These are phyloP conservation scores for Centrocercus urophasianus DNA, from an alignment of 2,113 vertebrate species.

Conservation along the genomic window DNA sequence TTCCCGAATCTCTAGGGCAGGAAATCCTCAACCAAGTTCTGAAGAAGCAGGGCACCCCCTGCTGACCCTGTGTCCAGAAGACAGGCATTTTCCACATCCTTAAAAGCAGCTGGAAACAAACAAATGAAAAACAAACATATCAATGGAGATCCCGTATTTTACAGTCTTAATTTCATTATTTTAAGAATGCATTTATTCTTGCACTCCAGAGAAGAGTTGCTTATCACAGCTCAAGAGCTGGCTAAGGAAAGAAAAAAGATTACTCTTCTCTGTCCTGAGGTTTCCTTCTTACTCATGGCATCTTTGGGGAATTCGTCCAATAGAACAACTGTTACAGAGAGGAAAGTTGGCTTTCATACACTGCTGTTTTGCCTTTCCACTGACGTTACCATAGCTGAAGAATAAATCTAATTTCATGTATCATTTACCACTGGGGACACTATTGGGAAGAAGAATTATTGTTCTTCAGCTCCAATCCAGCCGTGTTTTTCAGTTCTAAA, in stretches of 20 bases:
- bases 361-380: neutral
- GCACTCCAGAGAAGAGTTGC: neutral
- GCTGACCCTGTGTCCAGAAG: neutral
- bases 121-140: neutral
- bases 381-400: neutral
- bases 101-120: neutral
- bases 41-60: slow-evolving; percentile 61
- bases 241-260: neutral
- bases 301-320: neutral
- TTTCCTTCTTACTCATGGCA: neutral
- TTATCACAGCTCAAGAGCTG: neutral
- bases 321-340: neutral
- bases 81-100: accelerated
- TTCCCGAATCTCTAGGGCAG: neutral
- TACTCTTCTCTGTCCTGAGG: neutral
- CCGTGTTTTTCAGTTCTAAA: neutral
- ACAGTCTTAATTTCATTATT: neutral
- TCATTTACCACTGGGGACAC: neutral
- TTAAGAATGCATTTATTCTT: neutral
- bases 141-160: neutral
- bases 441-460: neutral
- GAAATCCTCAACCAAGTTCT: neutral
- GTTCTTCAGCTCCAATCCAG: accelerated
- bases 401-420: neutral
- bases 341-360: neutral